These are phyloP conservation scores for Chloroceryle inda DNA, from an alignment of 2,797 vertebrate species.

Conservation along the genomic window DNA sequence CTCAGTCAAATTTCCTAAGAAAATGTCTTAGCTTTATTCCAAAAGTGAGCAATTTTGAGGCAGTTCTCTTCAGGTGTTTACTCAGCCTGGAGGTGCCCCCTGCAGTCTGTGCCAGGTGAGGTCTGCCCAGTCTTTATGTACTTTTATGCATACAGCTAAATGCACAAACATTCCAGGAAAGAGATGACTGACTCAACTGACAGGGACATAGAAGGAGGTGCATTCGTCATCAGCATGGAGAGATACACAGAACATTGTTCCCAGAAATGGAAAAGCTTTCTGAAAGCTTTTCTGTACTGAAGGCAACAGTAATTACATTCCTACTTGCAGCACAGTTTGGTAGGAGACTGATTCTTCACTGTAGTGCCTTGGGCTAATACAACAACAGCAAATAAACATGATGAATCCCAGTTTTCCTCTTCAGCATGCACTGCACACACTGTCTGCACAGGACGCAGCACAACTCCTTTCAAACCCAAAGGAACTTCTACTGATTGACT, in stretches of 20 bases:
- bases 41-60: not conserved
- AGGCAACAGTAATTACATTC: slow-evolving; percentile 11
- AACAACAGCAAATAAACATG: not conserved
- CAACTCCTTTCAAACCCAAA: not conserved
- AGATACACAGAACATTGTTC: not conserved
- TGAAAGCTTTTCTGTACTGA: not conserved
- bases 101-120: not conserved
- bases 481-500: not conserved
- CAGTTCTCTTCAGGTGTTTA: not conserved
- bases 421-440: not conserved
- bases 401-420: not conserved
- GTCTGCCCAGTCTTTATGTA: not conserved
- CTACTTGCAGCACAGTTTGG: not conserved
- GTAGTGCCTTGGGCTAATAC: not conserved
- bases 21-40: not conserved
- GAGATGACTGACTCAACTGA: not conserved
- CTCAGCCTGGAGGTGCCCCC: not conserved
- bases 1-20: not conserved
- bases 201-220: not conserved
- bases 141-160: not conserved
- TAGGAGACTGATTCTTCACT: not conserved
- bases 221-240: slow-evolving; percentile 31
- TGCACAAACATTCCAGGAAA: not conserved
- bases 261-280: slow-evolving; percentile 36
- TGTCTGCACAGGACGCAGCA: not conserved